These are phyloP conservation scores for Glyphotaelius pellucidus DNA, from an alignment of 2,888 invertebrate species.

Conservation along the genomic window DNA sequence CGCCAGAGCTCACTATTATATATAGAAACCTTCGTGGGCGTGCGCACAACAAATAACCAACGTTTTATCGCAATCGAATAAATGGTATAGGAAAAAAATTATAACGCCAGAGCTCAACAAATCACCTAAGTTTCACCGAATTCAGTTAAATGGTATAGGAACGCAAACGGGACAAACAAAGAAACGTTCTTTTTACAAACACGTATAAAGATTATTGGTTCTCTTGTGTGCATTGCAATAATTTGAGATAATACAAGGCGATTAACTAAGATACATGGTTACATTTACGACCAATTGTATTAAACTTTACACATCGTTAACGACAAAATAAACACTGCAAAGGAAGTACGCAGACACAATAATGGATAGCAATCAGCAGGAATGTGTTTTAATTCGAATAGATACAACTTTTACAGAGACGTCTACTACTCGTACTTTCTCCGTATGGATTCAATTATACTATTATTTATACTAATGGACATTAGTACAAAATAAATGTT, in stretches of 20 bases:
- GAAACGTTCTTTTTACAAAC: too few relatives aligned
- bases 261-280: background rate
- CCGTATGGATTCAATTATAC: background rate
- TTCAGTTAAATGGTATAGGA: too few relatives aligned
- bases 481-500: background rate
- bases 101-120: too few relatives aligned
- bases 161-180: too few relatives aligned
- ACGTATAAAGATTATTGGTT: background rate
- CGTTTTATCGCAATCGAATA: too few relatives aligned
- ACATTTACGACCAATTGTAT: constrained; percentile 2
- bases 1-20: too few relatives aligned
- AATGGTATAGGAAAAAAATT: too few relatives aligned
- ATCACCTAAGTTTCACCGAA: too few relatives aligned
- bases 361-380: background rate
- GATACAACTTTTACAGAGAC: background rate
- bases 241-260: background rate
- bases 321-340: background rate
- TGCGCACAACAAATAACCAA: too few relatives aligned
- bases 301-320: background rate
- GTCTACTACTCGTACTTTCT: background rate
- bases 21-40: too few relatives aligned
- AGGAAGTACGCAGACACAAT: background rate
- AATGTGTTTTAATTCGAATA: background rate
- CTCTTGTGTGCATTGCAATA: background rate
- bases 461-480: background rate